A percentile compares a stretch with the other conserved stretches of the same genome.
These are phyloP conservation scores for Omphaloscelis lunosa DNA, from an alignment of 2,888 invertebrate genomes.

Conservation along the genomic window DNA sequence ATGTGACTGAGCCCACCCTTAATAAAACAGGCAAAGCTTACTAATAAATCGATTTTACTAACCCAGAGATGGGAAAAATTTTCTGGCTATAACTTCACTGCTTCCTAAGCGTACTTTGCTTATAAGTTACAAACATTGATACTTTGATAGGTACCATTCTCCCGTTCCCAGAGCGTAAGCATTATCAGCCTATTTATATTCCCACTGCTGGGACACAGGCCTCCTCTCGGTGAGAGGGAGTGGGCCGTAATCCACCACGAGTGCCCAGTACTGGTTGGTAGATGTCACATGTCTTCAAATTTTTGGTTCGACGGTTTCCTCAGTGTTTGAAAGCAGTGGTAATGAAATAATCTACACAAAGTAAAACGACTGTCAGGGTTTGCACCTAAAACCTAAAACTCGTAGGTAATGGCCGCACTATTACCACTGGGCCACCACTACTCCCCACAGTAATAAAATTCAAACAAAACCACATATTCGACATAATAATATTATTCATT, in stretches of 20 bases:
- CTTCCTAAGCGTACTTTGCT: background rate
- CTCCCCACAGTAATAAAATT: background rate
- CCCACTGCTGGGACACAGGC: background rate
- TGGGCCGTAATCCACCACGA: too few species aligned
- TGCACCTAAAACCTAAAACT: background rate
- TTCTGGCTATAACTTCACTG: background rate
- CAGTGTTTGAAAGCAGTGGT: background rate
- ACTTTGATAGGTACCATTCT: background rate
- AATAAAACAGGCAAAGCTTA: background rate
- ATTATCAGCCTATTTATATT: background rate
- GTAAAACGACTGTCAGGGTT: background rate
- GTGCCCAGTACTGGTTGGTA: too few species aligned
- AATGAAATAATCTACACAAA: background rate
- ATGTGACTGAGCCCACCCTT: background rate
- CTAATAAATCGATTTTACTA: background rate
- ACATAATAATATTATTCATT: slow-evolving; percentile 62
- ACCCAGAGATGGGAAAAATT: background rate
- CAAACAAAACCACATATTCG: slow-evolving; percentile 19
- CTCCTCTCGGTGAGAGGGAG: background rate
- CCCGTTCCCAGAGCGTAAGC: background rate
- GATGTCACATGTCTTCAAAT: too few species aligned
- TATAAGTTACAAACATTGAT: background rate
- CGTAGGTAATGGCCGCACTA: too few species aligned
- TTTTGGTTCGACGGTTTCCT: background rate
- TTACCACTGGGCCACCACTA: too few species aligned